Evolutionary conservation across 2,113 vertebrate species (phyloP), one percentile per base, ranked within the genome.

Genomic region (Limnothrissa miodon): DNA sequence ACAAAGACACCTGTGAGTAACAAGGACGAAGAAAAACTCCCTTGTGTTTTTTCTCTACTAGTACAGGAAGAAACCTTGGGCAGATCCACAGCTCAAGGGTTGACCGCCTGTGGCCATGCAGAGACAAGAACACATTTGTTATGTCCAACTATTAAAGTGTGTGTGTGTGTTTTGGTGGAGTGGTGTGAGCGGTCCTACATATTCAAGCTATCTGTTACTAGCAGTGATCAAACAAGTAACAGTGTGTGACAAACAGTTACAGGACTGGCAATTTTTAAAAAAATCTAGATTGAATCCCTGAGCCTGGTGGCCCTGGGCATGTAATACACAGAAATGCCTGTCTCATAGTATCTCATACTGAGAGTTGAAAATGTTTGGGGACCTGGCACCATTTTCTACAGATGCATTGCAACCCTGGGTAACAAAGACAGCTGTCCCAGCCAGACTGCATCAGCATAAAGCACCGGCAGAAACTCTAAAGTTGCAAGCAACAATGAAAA

Each of bases 361-460:
- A n/a, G 59, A 66, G 8, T 66, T n/a, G 1, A 29, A 66, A 25
- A 66, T 29, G n/a, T 66, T n/a, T 25, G 25, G 59, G 29, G n/a
- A 25, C n/a, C 5, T 66, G n/a, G n/a, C 25, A 66, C n/a, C 11
- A 2, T 1, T 66, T 66, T 66, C 25, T n/a, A 66, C 3, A 13
- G 59, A 25, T 66, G 59, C 59, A 66, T 66, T 66, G 11, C n/a
- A 13, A 11, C 59, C 8, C n/a, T n/a, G 1, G 13, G 62, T 36
- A 36, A 70, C 6, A 29, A 36, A 70, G 62, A 70, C 62, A 70
- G 62, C 10, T 15, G 25, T 4, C 62, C 62, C 13, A 33, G 62
- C 62, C 62, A 70, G 62, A 70, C 5, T 70, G 29, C 62, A 70
- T 70, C 62, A 70, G 62, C 29, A 70, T 70, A 10, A 70, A 23